Evolutionary conservation across 2,888 invertebrate species (phyloP), one percentile per base, ranked within the genome.

Genomic region (Ptychoptera contaminata): DNA sequence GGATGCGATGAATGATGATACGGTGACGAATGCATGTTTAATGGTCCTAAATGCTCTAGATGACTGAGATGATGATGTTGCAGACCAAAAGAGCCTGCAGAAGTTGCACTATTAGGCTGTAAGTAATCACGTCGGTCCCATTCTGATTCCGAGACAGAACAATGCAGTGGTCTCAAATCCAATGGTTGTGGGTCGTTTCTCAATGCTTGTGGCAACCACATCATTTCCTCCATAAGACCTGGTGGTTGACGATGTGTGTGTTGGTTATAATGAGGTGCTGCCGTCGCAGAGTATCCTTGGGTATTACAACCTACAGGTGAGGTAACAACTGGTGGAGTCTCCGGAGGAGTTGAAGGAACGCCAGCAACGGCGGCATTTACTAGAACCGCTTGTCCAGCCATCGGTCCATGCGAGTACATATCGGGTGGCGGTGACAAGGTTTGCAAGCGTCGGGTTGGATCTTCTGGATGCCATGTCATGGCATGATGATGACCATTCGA

Each of bases 331-430:
- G 81, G 81, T 11, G 90, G 88, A 10, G 88, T 87, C 60, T 87
- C 85, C 6, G 88, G 88, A 8, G 88, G 86, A 23, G 87, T 85
- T 38, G 84, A 82, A 31, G 87, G 86, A 54, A 81, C 76, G 45
- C 73, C 73, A 32, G 73, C 73, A 34, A 69, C 63, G 40, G 61
- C 52, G 37, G 65, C 57, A 16, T 47, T 51, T 0, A 66, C 65
- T 48, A 74, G 66, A 42, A 74, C 73, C 2, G 74, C 70, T 48
- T 66, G 64, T 2, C 62, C 63, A 2, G 61, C 60, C 53, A 71
- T 65, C 0, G 71, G 69, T 14, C 67, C 67, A 51, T 73, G 76
- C 42, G 74, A 74, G 54, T 76, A 76, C 29, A 72, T 42, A 54
- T 83, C 80, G 32, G 79, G 78, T 57, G 80, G 79, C 40, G 77